Evolutionary conservation across 2,888 invertebrate genomes (phyloP), one percentile per base, ranked within the genome.

Genomic region (Drosophila emarginata): DNA sequence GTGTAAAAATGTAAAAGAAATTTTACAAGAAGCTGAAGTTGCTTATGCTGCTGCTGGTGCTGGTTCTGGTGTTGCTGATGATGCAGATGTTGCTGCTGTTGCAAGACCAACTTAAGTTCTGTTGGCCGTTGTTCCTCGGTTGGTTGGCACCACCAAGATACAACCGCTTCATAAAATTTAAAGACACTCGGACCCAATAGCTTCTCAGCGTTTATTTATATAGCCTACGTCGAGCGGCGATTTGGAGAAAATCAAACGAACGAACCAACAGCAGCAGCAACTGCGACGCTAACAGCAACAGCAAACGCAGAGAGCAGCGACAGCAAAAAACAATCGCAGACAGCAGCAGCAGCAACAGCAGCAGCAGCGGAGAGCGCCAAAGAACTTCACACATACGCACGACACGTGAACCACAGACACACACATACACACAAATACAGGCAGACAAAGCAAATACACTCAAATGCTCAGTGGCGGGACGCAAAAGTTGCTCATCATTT

Each of bases 171-270:
- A 91, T 91, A 89, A 90, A 91, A 90, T 91, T 91, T 90, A 91
- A 91, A 92, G 91, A 91, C 92, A 92, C 91, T 91, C 91, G 91
- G 86, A 90, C 90, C 90, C 89, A 91, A 91, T 91, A 90, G 90
- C 91, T 90, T 90, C 90, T 91, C 91, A 89, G 91, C 91, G 91
- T 91, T 91, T 91, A 91, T 91, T 92, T 92, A 91, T 92, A 92
- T 92, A 92, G 91, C 92, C 91, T 92, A 90, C 91, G 91, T 87
- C 82, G 90, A 79, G 89, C 90, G 89, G 89, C 89, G 83, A 81
- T 89, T 90, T 89, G 80, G 82, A 87, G 87, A 85, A 89, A 81
- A 78, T 75, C 74, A 80, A 82, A 74, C 74, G 80, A 80, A 62
- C 58, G 54, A 50, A 50, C 53, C 65, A 58, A 40, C 56, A 40